Evolutionary conservation across 1,140 invertebrate species (phyloP).

Genomic region (Ceratina calcarata): DNA sequence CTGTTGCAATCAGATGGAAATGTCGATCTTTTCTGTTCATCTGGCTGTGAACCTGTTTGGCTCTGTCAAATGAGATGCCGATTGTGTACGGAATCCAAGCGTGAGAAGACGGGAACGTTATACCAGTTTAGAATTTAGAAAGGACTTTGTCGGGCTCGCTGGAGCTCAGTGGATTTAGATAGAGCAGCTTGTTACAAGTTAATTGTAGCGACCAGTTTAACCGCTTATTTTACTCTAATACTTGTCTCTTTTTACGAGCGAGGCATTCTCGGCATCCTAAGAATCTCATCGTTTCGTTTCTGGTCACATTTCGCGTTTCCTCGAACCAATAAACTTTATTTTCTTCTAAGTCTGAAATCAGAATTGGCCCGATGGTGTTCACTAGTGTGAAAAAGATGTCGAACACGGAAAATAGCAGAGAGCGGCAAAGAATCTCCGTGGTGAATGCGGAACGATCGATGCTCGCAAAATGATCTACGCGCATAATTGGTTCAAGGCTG

Average conservation of each 20-base stretch:
- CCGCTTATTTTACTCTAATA: conserved; percentile 27
- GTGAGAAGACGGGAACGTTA: conserved; percentile 46
- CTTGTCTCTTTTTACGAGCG: neutral
- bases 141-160: conserved; percentile 1
- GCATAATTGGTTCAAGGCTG: conserved; percentile 67
- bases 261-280: neutral
- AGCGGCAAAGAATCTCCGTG: neutral
- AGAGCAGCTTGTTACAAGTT: conserved; percentile 22
- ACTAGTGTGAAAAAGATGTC: neutral
- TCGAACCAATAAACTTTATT: too few relatives aligned
- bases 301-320: neutral
- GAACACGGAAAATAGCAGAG: neutral
- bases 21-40: neutral
- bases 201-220: conserved; percentile 40
- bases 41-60: neutral
- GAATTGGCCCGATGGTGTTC: too few relatives aligned
- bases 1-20: neutral
- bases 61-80: conserved; percentile 13
- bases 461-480: conserved; percentile 57
- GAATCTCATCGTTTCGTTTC: neutral
- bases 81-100: conserved; percentile 33
- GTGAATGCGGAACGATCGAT: conserved; percentile 41
- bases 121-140: conserved; percentile 18
- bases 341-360: too few relatives aligned
- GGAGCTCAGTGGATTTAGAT: conserved; percentile 36